These are phyloP conservation scores for Pseudomyrmex flavicornis DNA, from an alignment of 1,140 invertebrate species.

Conservation along the genomic window DNA sequence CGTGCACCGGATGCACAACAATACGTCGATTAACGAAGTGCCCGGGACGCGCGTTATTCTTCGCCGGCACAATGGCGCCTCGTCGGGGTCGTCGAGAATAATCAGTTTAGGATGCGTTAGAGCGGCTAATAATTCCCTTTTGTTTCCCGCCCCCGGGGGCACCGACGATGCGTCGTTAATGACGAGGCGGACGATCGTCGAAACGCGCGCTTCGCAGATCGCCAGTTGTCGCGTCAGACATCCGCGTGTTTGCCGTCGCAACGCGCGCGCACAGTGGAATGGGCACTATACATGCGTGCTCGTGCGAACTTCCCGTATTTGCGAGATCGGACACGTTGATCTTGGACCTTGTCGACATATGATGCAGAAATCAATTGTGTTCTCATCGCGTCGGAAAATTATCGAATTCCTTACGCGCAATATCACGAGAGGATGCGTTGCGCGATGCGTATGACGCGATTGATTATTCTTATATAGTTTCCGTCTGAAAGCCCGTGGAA, in stretches of 20 bases:
- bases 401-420: slow-evolving; percentile 20
- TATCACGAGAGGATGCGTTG: neutral
- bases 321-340: slow-evolving; percentile 28
- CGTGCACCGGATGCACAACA: slow-evolving; percentile 62
- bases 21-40: slow-evolving; percentile 78
- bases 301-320: slow-evolving; percentile 3
- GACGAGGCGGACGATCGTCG: slow-evolving; percentile 52
- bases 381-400: slow-evolving; percentile 5
- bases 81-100: slow-evolving; percentile 71
- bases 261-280: neutral
- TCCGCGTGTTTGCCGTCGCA: neutral
- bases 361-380: slow-evolving; percentile 18
- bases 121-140: slow-evolving; percentile 77
- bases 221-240: slow-evolving; percentile 47
- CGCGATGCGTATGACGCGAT: neutral
- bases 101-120: slow-evolving; percentile 76
- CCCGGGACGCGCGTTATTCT: slow-evolving; percentile 68
- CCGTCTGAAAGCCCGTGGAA: neutral
- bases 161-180: slow-evolving; percentile 66
- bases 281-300: neutral
- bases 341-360: neutral
- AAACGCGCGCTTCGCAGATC: slow-evolving; percentile 43
- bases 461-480: neutral
- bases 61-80: slow-evolving; percentile 69
- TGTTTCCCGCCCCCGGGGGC: slow-evolving; percentile 61